Conservation (phyloP, 2,888 invertebrate genomes). For the Pyrrhia umbra region DNA sequence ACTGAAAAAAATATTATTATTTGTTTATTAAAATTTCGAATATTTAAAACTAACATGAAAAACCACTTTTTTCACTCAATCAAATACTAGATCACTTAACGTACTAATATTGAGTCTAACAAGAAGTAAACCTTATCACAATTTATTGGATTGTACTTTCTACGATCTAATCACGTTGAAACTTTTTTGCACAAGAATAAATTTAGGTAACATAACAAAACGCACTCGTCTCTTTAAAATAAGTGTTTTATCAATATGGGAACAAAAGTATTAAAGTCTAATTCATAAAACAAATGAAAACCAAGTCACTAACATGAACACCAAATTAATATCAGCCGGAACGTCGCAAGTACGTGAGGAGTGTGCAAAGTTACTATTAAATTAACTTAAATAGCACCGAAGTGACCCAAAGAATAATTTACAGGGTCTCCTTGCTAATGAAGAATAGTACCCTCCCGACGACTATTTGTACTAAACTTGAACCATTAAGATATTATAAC, state of each 20-base stretch:
- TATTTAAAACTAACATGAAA: too few relatives aligned
- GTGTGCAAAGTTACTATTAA: conserved; percentile 84
- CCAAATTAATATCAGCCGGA: conserved; percentile 68
- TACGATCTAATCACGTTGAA: too few relatives aligned
- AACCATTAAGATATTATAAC: conserved; percentile 88
- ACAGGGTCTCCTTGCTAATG: conserved; percentile 84
- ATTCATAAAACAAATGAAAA: conserved; percentile 41
- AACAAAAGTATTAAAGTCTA: background rate
- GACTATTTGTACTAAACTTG: conserved; percentile 85
- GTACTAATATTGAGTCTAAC: too few relatives aligned
- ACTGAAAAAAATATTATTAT: too few relatives aligned
- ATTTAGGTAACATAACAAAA: background rate
- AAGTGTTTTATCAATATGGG: background rate
- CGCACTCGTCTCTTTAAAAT: background rate
- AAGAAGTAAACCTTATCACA: too few relatives aligned
- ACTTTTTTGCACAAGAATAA: too few relatives aligned
- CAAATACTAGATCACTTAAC: too few relatives aligned
- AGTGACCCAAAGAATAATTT: conserved; percentile 89
- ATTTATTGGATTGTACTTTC: too few relatives aligned
- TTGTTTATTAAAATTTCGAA: too few relatives aligned
- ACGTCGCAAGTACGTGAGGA: conserved; percentile 77
- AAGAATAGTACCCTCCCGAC: conserved; percentile 86
- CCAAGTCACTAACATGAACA: conserved; percentile 56
- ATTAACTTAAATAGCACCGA: conserved; percentile 87
- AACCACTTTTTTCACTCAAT: too few relatives aligned